These are phyloP conservation scores for Acleris sparsana DNA, from an alignment of 2,888 invertebrate species.

Conservation along the genomic window DNA sequence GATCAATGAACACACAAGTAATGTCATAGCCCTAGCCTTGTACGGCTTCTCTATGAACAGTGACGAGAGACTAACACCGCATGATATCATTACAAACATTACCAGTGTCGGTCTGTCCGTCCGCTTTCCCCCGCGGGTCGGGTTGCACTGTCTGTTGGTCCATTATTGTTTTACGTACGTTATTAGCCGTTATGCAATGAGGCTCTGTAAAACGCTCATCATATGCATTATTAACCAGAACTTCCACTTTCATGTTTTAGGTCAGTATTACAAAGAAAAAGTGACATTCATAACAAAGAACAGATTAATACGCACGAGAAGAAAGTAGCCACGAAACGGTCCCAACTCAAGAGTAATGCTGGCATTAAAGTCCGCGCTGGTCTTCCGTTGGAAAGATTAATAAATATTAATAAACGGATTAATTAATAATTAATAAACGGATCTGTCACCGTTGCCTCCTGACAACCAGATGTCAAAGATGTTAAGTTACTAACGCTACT, in stretches of 20 bases:
- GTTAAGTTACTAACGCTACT: too few species aligned
- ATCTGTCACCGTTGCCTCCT: too few species aligned
- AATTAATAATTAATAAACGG: too few species aligned
- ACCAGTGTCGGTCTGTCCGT: constrained; percentile 16
- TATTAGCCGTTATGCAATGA: constrained; percentile 2
- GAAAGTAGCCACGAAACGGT: too few species aligned
- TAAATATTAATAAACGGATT: too few species aligned
- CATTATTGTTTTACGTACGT: constrained; percentile 2
- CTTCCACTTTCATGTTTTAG: neutral
- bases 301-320: too few species aligned
- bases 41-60: constrained; percentile 20
- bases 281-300: too few species aligned
- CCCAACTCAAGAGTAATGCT: too few species aligned
- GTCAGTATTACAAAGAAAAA: too few species aligned
- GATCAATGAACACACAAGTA: constrained; percentile 11
- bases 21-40: constrained; percentile 3
- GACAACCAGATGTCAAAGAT: too few species aligned
- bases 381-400: too few species aligned
- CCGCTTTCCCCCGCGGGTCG: constrained; percentile 28
- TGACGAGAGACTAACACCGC: constrained; percentile 17
- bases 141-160: constrained; percentile 19
- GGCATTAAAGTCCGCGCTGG: too few species aligned
- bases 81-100: constrained; percentile 28
- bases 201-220: neutral
- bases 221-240: neutral